Conservation (phyloP, 1,140 invertebrate species). For the Yoshiicerus persimilis region DNA sequence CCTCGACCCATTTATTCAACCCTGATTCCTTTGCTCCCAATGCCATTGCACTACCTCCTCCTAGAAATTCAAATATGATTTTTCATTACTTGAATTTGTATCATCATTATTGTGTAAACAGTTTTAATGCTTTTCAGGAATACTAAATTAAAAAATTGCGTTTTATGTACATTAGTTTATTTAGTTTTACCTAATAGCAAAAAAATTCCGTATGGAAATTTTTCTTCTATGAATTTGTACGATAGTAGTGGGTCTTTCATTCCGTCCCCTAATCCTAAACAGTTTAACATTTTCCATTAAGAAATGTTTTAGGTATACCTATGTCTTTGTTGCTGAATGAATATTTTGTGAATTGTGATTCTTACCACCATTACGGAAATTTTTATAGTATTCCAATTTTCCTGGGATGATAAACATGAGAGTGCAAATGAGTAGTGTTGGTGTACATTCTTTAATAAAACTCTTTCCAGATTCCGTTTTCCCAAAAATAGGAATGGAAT, state of each 20-base stretch:
- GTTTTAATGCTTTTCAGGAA: too few relatives aligned
- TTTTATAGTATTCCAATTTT: constrained; percentile 37
- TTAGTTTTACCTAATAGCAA: constrained; percentile 34
- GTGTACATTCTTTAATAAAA: constrained; percentile 48
- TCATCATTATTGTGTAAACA: too few relatives aligned
- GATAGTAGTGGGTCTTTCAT: constrained; percentile 63
- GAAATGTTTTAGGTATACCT: not conserved
- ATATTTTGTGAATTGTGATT: not conserved
- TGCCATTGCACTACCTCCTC: constrained; percentile 86
- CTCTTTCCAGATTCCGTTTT: constrained; percentile 37
- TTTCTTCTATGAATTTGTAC: constrained; percentile 74
- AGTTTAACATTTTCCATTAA: not conserved
- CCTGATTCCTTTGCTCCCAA: constrained; percentile 75
- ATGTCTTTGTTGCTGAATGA: not conserved
- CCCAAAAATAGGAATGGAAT: constrained; percentile 42
- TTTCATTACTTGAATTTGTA: too few relatives aligned
- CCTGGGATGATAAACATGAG: constrained; percentile 43
- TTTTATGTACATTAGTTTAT: not conserved
- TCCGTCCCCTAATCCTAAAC: constrained; percentile 39
- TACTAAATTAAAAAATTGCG: too few relatives aligned
- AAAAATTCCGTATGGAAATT: constrained; percentile 70
- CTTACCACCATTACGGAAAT: constrained; percentile 30
- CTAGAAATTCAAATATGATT: constrained; percentile 48
- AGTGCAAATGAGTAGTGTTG: constrained; percentile 39
- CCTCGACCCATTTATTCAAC: constrained; percentile 72